Base-by-base conservation (phyloP, 2,113 vertebrate species). In the Tupaia tana region DNA sequence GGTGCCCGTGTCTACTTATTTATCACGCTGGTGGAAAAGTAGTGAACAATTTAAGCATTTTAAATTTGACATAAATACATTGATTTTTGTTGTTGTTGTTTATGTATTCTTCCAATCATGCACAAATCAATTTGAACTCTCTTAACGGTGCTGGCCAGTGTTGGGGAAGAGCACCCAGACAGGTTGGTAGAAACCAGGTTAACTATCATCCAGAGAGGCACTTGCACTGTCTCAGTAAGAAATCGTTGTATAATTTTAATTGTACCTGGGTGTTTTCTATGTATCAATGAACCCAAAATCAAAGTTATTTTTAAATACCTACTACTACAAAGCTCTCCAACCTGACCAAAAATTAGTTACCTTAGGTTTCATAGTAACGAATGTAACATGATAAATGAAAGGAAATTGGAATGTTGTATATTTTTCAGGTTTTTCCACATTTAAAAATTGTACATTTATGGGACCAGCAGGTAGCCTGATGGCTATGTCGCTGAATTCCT, bases 91-190 rank as follows among this genome's bases (percentile, higher is more conserved):
- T 54, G 15, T 54, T 64, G 20, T 12, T 85, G 20, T 69, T 89
- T 79, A 59, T 78, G 78, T 83, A 63, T 14, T 19, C 69, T 89
- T 34, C 27, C 61, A 92, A 69, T 70, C 27, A 89, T 64, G 70
- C 19, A 19, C 4, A 74, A 79, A 67, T 71, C 34, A 64, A 91
- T 89, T 9, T 73, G 52, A 0, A 69, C 6, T 79, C 22, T 91
- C 43, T 86, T 22, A 73, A 86, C 19, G 54, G 20, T 24, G 11
- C 24, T 79, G 43, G 56, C 22, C 5, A 77, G 6, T 56, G 11
- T 11, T 6, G 24, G 69, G 0, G 1, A 52, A n/a, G 29, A 3
- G 1, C 54, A 63, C 43, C 56, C 12, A 34, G 16, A 15, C 15
- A 43, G 29, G 5, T 2, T 71, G 34, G 18, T 20, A 84, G 80